Conservation (phyloP, 2,888 invertebrate genomes). For the Lithophane ornitopus region DNA sequence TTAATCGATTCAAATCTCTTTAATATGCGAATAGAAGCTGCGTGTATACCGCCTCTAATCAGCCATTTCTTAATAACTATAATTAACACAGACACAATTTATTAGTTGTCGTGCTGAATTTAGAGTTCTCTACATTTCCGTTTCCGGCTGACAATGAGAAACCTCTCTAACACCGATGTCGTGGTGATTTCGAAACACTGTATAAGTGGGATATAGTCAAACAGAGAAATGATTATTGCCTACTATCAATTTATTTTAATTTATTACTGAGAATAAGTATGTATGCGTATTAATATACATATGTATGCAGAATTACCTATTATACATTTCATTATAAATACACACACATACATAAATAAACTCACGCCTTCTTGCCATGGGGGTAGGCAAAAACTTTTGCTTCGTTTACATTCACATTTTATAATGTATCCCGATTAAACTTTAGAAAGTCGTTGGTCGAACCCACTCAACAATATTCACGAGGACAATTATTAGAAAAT, state of each 20-base stretch:
- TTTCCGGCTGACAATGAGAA: conserved; percentile 57
- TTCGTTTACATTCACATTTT: too few relatives aligned
- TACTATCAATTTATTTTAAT: conserved; percentile 31
- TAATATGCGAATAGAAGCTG: conserved; percentile 30
- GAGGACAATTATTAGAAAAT: conserved; percentile 7
- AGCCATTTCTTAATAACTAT: conserved; percentile 54
- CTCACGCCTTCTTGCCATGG: too few relatives aligned
- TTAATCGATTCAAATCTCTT: conserved; percentile 18
- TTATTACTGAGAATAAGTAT: conserved; percentile 7
- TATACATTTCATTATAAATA: not conserved
- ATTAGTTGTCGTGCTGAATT: conserved; percentile 51
- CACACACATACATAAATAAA: too few relatives aligned
- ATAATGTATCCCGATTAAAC: not conserved
- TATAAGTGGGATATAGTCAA: conserved; percentile 27
- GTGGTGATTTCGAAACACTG: conserved; percentile 32
- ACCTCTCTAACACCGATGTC: conserved; percentile 34
- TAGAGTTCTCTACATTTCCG: conserved; percentile 59
- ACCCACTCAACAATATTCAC: conserved; percentile 1
- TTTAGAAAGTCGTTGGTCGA: conserved; percentile 8
- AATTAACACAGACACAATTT: conserved; percentile 60
- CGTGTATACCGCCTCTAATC: conserved; percentile 10
- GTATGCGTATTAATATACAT: not conserved
- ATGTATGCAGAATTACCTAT: not conserved
- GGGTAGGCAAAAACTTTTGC: not conserved
- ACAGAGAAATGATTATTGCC: conserved; percentile 35